A percentile compares a stretch with the other conserved stretches of the same genome.
Conservation (phyloP, 2,113 vertebrate species). For the Crotalus horridus region DNA sequence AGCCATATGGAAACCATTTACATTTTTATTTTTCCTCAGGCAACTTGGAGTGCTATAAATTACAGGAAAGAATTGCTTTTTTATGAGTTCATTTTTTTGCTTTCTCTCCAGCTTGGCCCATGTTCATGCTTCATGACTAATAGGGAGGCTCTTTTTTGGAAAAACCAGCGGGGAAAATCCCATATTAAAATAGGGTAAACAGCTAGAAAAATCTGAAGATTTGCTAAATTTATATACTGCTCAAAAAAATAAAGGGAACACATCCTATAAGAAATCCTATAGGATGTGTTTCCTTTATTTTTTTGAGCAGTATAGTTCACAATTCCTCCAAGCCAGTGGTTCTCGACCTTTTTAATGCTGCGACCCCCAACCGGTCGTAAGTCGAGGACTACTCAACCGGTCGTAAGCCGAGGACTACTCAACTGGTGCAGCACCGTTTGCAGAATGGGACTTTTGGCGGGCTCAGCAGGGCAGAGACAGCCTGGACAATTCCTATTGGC, state of each 20-base stretch:
- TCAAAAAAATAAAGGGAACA: too few species aligned
- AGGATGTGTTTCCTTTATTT: too few species aligned
- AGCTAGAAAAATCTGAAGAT: slow-evolving; percentile 68
- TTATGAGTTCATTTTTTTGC: slow-evolving; percentile 60
- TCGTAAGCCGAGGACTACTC: too few species aligned
- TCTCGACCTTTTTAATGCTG: too few species aligned
- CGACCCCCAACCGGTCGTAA: too few species aligned
- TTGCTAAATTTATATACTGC: not conserved
- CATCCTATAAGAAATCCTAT: too few species aligned
- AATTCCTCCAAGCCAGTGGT: not conserved
- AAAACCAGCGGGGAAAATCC: slow-evolving; percentile 71
- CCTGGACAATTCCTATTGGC: too few species aligned
- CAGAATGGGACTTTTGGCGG: too few species aligned
- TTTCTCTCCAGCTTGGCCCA: slow-evolving; percentile 69
- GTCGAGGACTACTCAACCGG: too few species aligned
- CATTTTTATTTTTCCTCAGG: slow-evolving; percentile 70
- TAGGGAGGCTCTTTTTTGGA: slow-evolving; percentile 72
- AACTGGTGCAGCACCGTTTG: too few species aligned
- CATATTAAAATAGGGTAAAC: slow-evolving; percentile 77
- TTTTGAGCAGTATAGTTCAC: too few species aligned
- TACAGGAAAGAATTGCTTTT: slow-evolving; percentile 70
- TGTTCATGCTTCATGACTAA: slow-evolving; percentile 76
- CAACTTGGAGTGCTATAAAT: slow-evolving; percentile 71
- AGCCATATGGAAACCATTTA: slow-evolving; percentile 68
- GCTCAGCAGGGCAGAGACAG: too few species aligned